Evolutionary conservation across 2,888 invertebrate genomes (phyloP).

Genomic region (Ptychoptera albimana): DNA sequence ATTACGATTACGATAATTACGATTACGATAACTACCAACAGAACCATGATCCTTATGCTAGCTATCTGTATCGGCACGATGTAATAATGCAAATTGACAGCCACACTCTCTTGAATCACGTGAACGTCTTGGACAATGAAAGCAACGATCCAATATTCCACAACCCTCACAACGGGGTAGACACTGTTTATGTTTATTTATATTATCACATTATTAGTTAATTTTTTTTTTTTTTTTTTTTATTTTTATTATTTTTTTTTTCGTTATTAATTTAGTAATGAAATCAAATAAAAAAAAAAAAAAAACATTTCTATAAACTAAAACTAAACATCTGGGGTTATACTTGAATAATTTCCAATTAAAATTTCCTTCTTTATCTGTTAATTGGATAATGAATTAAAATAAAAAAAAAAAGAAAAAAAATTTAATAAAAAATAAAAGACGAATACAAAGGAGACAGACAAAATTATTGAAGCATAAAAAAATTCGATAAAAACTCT

Average conservation of each 20-base stretch:
- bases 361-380: too few species aligned
- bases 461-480: too few species aligned
- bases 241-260: not conserved
- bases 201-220: constrained; percentile 2
- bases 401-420: too few species aligned
- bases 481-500: too few species aligned
- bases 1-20: constrained; percentile 16
- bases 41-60: constrained; percentile 30
- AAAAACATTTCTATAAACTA: too few species aligned
- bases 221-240: not conserved
- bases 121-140: constrained; percentile 65
- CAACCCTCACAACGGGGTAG: constrained; percentile 59
- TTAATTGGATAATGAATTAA: too few species aligned
- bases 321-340: too few species aligned
- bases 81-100: constrained; percentile 79
- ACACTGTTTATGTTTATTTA: constrained; percentile 18
- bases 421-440: too few species aligned
- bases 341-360: too few species aligned
- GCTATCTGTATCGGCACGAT: constrained; percentile 60
- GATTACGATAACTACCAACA: constrained; percentile 6
- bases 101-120: constrained; percentile 62
- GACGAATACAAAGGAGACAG: too few species aligned
- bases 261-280: too few species aligned
- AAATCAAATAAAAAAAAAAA: too few species aligned
- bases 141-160: constrained; percentile 79